A percentile compares a stretch with the other conserved stretches of the same genome.
Conservation (phyloP, 64 coral and sea anemone species). For the Dendrophyllia cribrosa region DNA sequence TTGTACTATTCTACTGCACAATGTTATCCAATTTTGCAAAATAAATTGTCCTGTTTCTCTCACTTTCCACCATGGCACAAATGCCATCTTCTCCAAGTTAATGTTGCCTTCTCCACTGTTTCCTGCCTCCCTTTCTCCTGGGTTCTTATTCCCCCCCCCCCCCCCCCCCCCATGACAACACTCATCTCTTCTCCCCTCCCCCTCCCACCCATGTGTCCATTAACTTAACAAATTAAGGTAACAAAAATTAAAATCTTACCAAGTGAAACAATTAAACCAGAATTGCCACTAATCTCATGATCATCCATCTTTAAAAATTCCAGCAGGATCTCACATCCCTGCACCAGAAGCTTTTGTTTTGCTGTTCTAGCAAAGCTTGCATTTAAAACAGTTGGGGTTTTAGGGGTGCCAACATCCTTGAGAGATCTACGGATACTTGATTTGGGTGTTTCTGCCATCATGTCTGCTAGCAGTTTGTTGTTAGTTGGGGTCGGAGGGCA, state of each 20-base stretch:
- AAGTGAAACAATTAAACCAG: background rate
- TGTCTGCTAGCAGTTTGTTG: conserved; percentile 73
- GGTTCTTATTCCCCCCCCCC: no score
- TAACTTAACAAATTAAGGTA: background rate
- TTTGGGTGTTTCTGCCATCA: conserved; percentile 79
- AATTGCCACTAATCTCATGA: background rate
- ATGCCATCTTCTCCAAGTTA: no score
- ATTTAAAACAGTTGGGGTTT: conserved; percentile 87
- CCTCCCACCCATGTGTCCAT: no score
- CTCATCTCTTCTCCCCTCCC: no score
- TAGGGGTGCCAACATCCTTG: conserved; percentile 89
- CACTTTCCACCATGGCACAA: no score
- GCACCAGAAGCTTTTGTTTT: conserved; percentile 69
- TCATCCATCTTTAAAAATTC: conserved; percentile 60
- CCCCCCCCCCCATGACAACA: no score
- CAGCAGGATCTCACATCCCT: conserved; percentile 81
- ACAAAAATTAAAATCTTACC: background rate
- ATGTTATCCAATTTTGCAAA: no score
- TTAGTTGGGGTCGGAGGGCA: conserved; percentile 90
- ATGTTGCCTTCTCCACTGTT: no score
- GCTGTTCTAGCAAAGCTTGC: conserved; percentile 73
- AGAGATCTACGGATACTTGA: conserved; percentile 90
- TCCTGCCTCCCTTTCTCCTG: no score
- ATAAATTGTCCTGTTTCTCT: no score
- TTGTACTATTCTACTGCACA: no score